These are phyloP conservation scores for Limnephilus rhombicus DNA, from an alignment of 2,888 invertebrate species.

Conservation along the genomic window DNA sequence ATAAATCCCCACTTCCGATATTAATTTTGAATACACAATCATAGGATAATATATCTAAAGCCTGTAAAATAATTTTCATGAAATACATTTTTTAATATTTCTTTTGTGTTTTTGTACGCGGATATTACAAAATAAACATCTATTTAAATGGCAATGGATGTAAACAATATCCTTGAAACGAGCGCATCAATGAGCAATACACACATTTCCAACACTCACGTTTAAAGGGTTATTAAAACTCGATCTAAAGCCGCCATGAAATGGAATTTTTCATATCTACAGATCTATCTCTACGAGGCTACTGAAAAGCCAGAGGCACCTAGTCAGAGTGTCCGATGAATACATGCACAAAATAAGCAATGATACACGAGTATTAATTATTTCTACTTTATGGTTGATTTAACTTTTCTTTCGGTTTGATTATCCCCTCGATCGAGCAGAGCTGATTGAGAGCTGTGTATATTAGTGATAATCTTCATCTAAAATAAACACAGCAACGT, in stretches of 20 bases:
- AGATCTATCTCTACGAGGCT: neutral
- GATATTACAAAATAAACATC: neutral
- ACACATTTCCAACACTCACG: neutral
- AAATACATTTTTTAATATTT: no score
- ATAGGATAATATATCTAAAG: no score
- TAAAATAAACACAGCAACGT: slow-evolving; percentile 36
- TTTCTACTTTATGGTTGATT: neutral
- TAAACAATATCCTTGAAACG: neutral
- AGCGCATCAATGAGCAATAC: neutral
- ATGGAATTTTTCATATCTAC: slow-evolving; percentile 32
- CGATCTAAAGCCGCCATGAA: slow-evolving; percentile 26
- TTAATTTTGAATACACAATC: no score
- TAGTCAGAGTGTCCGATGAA: neutral
- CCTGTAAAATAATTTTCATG: no score
- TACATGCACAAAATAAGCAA: neutral
- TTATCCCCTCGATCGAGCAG: neutral
- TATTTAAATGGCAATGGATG: neutral
- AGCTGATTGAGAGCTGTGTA: slow-evolving; percentile 38
- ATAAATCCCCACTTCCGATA: no score
- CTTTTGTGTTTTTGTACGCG: no score
- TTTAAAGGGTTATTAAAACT: slow-evolving; percentile 28
- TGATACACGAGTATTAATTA: neutral
- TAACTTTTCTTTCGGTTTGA: neutral
- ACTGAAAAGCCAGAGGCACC: neutral
- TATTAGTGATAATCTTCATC: slow-evolving; percentile 45